These are phyloP conservation scores for Drosophila grimshawi DNA, from an alignment of 1,140 invertebrate species.

Conservation along the genomic window DNA sequence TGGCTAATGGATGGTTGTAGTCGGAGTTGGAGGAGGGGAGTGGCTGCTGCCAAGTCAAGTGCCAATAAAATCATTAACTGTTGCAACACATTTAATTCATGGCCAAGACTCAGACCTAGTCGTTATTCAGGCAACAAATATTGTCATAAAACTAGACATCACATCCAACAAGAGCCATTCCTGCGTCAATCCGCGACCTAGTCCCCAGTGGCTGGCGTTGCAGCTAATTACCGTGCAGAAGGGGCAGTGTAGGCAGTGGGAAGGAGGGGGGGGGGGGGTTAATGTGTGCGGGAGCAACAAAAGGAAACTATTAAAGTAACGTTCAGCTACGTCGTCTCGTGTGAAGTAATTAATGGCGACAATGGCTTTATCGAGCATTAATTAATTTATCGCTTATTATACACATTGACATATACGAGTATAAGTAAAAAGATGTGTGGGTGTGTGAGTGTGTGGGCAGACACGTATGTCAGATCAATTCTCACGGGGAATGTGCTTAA, in stretches of 20 bases:
- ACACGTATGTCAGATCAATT: neutral
- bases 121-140: slow-evolving; percentile 53
- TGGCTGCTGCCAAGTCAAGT: slow-evolving; percentile 59
- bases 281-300: slow-evolving; percentile 40
- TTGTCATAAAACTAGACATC: slow-evolving; percentile 65
- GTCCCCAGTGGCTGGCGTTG: slow-evolving; percentile 14
- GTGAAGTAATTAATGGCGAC: slow-evolving; percentile 74
- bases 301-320: slow-evolving; percentile 63
- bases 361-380: slow-evolving; percentile 76
- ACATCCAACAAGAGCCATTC: slow-evolving; percentile 9
- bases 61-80: slow-evolving; percentile 81
- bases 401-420: neutral
- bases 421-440: neutral
- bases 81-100: slow-evolving; percentile 74
- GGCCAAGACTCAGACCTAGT: slow-evolving; percentile 43
- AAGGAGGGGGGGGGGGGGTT: neutral
- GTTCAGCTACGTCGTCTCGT: slow-evolving; percentile 30
- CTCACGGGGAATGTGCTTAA: slow-evolving; percentile 5
- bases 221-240: slow-evolving; percentile 56
- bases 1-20: slow-evolving; percentile 46
- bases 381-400: slow-evolving; percentile 74
- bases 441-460: neutral
- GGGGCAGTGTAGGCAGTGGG: neutral
- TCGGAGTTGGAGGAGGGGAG: neutral
- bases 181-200: neutral